Percentiles rank a stretch among this genome's conserved stretches.
phyloP scores from a whole-genome alignment of 2,888 invertebrate species.

The Crossocerus cetratus region DNA sequence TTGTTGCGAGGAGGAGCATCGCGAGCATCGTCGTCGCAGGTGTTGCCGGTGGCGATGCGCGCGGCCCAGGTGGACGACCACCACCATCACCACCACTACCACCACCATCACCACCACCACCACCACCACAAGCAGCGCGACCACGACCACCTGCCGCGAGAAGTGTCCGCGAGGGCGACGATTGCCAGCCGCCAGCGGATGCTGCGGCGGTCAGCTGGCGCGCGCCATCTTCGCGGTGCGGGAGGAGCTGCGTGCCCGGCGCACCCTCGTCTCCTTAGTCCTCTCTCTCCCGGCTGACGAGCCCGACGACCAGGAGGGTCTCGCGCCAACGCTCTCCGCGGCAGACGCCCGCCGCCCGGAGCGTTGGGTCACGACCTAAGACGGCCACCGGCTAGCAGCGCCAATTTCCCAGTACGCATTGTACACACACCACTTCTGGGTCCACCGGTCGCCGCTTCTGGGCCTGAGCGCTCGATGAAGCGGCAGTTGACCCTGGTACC shows the following conservation, averaged over 20 bases:
- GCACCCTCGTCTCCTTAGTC: constrained; percentile 41
- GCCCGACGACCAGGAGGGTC: constrained; percentile 14
- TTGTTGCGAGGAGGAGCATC: constrained; percentile 22
- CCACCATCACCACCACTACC: neutral
- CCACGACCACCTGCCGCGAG: constrained; percentile 16
- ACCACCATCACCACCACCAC: constrained; percentile 1
- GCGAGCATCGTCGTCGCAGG: constrained; percentile 16
- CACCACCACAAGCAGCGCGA: neutral
- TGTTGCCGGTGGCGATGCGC: constrained; percentile 10
- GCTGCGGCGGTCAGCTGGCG: constrained; percentile 16
- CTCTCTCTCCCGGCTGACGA: constrained; percentile 36
- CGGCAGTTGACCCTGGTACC: too few species aligned
- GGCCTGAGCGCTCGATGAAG: too few species aligned
- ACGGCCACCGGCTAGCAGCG: neutral
- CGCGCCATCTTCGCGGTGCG: constrained; percentile 36
- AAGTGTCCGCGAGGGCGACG: constrained; percentile 26
- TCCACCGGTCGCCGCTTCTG: too few species aligned
- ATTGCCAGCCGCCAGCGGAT: constrained; percentile 12
- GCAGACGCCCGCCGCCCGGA: neutral
- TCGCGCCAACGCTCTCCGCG: constrained; percentile 20
- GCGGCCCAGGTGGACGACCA: constrained; percentile 11
- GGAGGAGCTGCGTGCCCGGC: constrained; percentile 22
- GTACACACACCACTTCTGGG: neutral
- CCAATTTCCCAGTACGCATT: neutral
- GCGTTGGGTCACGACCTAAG: constrained; percentile 32